A percentile compares a stretch with the other conserved stretches of the same genome.
Evolutionary conservation across 2,888 invertebrate genomes (phyloP).

Genomic region (Orthosia cruda): DNA sequence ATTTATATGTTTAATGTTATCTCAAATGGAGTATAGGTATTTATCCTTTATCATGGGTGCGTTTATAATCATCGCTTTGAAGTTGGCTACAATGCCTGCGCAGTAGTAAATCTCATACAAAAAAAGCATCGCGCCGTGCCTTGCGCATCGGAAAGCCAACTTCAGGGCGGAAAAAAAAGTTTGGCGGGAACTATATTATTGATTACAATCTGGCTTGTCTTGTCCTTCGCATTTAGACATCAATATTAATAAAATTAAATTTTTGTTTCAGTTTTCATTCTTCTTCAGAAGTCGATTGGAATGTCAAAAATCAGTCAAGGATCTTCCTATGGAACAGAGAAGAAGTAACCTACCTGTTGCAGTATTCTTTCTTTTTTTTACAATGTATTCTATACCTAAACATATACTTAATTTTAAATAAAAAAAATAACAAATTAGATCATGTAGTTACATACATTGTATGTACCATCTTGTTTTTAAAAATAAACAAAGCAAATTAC

Average conservation of each 20-base stretch:
- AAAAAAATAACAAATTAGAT: conserved; percentile 39
- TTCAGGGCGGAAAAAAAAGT: too few species aligned
- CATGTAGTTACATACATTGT: conserved; percentile 53
- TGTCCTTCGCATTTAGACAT: not conserved
- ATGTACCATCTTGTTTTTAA: conserved; percentile 50
- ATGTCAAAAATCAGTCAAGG: conserved; percentile 97
- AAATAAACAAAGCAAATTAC: conserved; percentile 34
- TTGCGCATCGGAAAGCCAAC: too few species aligned
- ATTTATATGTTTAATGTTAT: too few species aligned
- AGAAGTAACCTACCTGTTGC: conserved; percentile 84
- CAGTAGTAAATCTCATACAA: too few species aligned
- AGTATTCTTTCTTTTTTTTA: conserved; percentile 65
- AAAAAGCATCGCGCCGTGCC: too few species aligned
- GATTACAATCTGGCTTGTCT: not conserved
- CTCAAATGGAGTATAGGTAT: too few species aligned
- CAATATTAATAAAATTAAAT: conserved; percentile 19
- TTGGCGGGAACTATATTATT: too few species aligned
- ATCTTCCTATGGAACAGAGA: conserved; percentile 95
- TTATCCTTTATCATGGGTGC: too few species aligned
- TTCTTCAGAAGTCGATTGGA: conserved; percentile 95
- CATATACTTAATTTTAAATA: conserved; percentile 62
- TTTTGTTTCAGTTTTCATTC: conserved; percentile 94
- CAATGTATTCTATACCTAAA: conserved; percentile 65
- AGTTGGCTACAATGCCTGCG: too few species aligned
- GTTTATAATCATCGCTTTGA: too few species aligned